These are phyloP conservation scores for Phalacrocorax aristotelis DNA, from an alignment of 2,113 vertebrate species.

Conservation along the genomic window DNA sequence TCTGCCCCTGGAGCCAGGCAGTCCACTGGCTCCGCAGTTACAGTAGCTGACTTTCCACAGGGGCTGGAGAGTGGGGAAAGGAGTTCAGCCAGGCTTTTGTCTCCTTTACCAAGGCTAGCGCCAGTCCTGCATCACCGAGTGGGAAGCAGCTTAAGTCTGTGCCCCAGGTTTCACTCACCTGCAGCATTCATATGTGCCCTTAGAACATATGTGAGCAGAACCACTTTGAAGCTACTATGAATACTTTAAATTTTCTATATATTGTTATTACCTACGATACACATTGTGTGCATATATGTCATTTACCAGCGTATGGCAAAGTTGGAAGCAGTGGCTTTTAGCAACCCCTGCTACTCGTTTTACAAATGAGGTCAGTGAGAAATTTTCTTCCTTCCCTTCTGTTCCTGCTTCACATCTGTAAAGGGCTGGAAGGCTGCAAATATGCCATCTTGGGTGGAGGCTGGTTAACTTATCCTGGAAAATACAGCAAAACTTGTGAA, in stretches of 20 bases:
- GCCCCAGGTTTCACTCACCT: not conserved
- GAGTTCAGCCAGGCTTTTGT: too few species aligned
- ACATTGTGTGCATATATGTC: not conserved
- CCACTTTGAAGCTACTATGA: not conserved
- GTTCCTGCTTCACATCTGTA: not conserved
- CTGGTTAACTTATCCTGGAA: not conserved
- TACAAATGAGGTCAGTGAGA: not conserved
- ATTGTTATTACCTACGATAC: not conserved
- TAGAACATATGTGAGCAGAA: not conserved
- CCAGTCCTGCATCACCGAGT: fast-evolving
- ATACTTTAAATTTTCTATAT: not conserved
- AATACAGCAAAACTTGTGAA: not conserved
- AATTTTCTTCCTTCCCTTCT: not conserved
- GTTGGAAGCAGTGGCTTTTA: not conserved
- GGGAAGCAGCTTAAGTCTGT: not conserved
- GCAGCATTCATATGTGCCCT: not conserved
- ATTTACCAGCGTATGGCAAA: not conserved
- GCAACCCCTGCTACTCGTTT: not conserved
- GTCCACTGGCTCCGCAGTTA: fast-evolving
- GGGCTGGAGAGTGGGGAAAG: not conserved
- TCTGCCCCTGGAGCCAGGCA: not conserved
- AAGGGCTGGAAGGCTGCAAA: not conserved
- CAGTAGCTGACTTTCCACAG: not conserved
- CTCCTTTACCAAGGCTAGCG: fast-evolving
- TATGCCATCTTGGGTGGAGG: not conserved